Evolutionary conservation across 2,888 invertebrate genomes (phyloP).

Genomic region (Tholera decimalis): DNA sequence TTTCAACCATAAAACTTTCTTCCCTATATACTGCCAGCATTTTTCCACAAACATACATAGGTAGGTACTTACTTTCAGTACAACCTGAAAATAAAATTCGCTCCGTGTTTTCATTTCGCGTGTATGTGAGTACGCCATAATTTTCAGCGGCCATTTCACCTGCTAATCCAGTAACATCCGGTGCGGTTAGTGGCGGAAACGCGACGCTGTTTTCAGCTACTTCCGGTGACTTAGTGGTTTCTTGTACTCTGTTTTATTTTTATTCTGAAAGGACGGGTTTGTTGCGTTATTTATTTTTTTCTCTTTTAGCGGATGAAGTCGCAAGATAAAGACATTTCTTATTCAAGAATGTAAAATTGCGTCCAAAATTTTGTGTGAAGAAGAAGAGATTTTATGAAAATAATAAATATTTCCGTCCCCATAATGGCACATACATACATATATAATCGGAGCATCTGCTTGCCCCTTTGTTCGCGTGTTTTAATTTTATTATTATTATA

Average conservation of each 20-base stretch:
- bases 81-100: constrained; percentile 54
- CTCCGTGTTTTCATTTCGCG: constrained; percentile 50
- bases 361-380: not conserved
- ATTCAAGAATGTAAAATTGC: not conserved
- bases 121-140: constrained; percentile 60
- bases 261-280: constrained; percentile 23
- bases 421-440: too few species aligned
- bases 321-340: not conserved
- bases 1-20: constrained; percentile 8
- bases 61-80: constrained; percentile 24
- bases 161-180: constrained; percentile 64
- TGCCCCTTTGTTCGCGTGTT: too few species aligned
- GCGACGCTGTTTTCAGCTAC: constrained; percentile 74
- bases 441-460: too few species aligned
- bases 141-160: constrained; percentile 63
- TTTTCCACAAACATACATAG: constrained; percentile 1
- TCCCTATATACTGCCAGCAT: constrained; percentile 1
- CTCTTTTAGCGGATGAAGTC: not conserved
- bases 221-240: constrained; percentile 72
- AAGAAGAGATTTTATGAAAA: too few species aligned
- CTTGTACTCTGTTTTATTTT: constrained; percentile 65
- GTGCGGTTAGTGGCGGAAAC: constrained; percentile 69
- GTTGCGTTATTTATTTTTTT: constrained; percentile 12
- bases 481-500: too few species aligned
- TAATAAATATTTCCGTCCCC: too few species aligned